phyloP scores from a whole-genome alignment of 2,113 vertebrate species.

The Romanogobio albipinnatus region DNA sequence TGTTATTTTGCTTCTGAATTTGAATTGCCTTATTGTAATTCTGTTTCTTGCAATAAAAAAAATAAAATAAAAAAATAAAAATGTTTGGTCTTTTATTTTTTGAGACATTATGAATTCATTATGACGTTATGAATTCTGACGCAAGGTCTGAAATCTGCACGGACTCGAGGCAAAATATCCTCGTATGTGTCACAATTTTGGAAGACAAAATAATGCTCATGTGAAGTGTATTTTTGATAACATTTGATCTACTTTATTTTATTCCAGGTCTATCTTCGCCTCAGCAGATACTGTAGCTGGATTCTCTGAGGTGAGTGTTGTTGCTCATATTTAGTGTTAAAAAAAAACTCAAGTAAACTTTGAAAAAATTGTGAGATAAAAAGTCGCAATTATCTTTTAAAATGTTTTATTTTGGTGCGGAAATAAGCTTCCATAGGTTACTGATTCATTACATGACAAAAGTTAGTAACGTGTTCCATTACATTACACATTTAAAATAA shows the following conservation, averaged over 20 bases:
- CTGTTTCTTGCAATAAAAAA: too few relatives aligned
- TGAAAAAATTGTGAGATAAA: too few relatives aligned
- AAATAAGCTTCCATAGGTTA: too few relatives aligned
- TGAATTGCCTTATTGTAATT: too few relatives aligned
- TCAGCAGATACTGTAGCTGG: neutral
- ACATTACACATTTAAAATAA: too few relatives aligned
- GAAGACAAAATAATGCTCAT: neutral
- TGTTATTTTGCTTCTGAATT: too few relatives aligned
- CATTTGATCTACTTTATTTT: neutral
- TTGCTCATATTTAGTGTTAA: neutral
- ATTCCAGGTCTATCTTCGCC: neutral
- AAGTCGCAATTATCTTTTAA: too few relatives aligned
- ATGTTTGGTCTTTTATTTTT: neutral
- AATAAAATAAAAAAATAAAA: too few relatives aligned
- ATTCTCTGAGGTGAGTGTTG: neutral
- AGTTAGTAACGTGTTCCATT: too few relatives aligned
- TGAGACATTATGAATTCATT: neutral
- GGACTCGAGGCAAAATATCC: neutral
- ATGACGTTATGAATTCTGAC: neutral
- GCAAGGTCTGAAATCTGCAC: neutral
- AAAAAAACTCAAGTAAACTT: neutral
- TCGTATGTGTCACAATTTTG: too few relatives aligned
- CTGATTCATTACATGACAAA: too few relatives aligned
- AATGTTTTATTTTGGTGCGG: too few relatives aligned
- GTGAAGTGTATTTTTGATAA: neutral